Evolutionary conservation across 2,113 vertebrate species (phyloP), one percentile per base, ranked within the genome.

Genomic region (Illadopsis cleaveri): DNA sequence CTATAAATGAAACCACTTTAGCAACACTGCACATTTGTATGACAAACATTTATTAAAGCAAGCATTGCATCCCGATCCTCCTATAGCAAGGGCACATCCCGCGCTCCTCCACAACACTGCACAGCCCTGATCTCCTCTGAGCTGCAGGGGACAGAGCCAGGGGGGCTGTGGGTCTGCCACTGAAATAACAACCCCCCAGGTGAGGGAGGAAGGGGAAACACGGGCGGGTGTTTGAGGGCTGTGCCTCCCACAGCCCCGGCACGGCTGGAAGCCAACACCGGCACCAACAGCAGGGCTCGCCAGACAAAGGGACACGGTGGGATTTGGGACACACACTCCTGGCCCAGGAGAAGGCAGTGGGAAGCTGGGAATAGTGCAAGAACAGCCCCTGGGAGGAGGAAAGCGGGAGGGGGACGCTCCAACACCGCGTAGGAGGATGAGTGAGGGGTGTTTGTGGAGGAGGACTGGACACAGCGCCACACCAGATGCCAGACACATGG

Each of bases 1-100:
- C 96, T 94, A 93, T 33, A 95, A 94, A 95, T 31, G 82, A 94
- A 87, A 94, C 92, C 86, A 61, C 69, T 83, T 75, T 10, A 86
- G 72, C 93, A 89, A 81, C 64, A 5, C 44, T 15, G 60, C 65
- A 75, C 54, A 44, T 66, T 60, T 15, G 4, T 51, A 65, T 72
- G 65, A 86, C 85, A 93, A 93, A 83, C 35, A 64, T 73, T 86
- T 76, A 87, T 53, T 60, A 84, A 81, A 71, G 69, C 72, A 38
- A 90, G 51, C 64, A 22, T 1, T 20, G 75, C 75, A 35, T 38
- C 71, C 75, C 19, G 1, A 65, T 58, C 54, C 57, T 90, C 64
- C 48, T 27, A 10, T 1, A 37, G 79, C 31, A 8, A 79, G 38
- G 60, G 58, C 40, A 71, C 19, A 25, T 68, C 42, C 73, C 19